phyloP scores from a whole-genome alignment of 2,888 invertebrate species.

The Spatulosminthurus flaviceps region DNA sequence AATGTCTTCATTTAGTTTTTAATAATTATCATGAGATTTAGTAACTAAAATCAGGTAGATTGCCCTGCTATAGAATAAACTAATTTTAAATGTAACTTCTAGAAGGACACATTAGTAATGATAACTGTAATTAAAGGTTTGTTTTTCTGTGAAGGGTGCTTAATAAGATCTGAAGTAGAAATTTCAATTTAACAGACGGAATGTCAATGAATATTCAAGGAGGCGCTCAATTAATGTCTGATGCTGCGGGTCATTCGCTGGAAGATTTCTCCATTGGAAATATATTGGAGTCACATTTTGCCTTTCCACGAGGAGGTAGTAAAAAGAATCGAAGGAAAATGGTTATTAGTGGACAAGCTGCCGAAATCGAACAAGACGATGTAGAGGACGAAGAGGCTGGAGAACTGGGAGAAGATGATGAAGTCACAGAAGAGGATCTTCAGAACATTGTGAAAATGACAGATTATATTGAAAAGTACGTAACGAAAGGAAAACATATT shows the following conservation, averaged over 20 bases:
- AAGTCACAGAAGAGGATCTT: conserved; percentile 63
- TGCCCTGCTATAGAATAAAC: no score
- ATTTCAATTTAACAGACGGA: conserved; percentile 52
- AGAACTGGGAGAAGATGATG: conserved; percentile 61
- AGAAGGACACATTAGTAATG: no score
- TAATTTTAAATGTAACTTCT: no score
- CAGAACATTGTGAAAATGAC: conserved; percentile 64
- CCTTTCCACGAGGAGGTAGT: conserved; percentile 59
- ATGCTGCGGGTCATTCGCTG: conserved; percentile 55
- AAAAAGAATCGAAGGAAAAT: conserved; percentile 57
- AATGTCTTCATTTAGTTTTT: no score
- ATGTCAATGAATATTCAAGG: conserved; percentile 59
- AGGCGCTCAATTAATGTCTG: conserved; percentile 56
- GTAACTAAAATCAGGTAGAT: no score
- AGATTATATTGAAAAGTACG: conserved; percentile 63
- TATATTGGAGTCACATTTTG: conserved; percentile 62
- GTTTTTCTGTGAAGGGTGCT: no score
- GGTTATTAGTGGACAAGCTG: conserved; percentile 48
- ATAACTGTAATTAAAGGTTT: no score
- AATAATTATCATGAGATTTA: no score
- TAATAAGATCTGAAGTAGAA: not conserved
- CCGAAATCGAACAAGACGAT: conserved; percentile 57
- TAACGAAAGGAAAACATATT: not conserved
- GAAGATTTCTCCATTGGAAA: conserved; percentile 62
- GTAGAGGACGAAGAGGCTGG: conserved; percentile 61